A percentile compares a stretch with the other conserved stretches of the same genome.
Conservation (phyloP, 2,797 vertebrate species). For the Bovichtus variegatus region DNA sequence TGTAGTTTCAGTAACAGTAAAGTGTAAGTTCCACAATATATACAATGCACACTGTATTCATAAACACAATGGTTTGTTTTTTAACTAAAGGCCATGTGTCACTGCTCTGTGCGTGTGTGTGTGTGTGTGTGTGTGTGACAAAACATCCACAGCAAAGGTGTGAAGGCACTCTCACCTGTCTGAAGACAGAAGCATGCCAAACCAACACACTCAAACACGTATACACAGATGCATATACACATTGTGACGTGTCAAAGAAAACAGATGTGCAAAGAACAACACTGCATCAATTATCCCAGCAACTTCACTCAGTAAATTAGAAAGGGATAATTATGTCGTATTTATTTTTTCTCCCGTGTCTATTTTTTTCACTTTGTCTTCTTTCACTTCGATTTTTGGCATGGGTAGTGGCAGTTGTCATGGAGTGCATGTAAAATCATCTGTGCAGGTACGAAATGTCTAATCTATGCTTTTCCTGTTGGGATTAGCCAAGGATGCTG, state of each 20-base stretch:
- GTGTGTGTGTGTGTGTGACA: slow-evolving; percentile 33
- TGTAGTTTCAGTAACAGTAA: neutral
- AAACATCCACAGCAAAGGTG: slow-evolving; percentile 51
- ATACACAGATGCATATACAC: slow-evolving; percentile 14
- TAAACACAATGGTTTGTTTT: slow-evolving; percentile 9
- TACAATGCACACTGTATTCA: slow-evolving; percentile 2
- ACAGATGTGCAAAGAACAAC: slow-evolving; percentile 70
- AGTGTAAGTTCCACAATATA: neutral
- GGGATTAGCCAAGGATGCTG: slow-evolving; percentile 78
- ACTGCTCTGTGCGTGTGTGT: slow-evolving; percentile 13
- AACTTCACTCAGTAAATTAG: slow-evolving; percentile 73
- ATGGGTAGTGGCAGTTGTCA: slow-evolving; percentile 63
- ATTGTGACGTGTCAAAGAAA: slow-evolving; percentile 57
- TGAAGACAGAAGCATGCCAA: slow-evolving; percentile 49
- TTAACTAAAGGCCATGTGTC: neutral
- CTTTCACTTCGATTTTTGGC: slow-evolving; percentile 57
- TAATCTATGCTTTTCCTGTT: slow-evolving; percentile 79
- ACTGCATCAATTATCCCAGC: slow-evolving; percentile 74
- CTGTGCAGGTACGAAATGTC: slow-evolving; percentile 80
- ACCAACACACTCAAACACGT: neutral
- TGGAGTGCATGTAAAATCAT: slow-evolving; percentile 79
- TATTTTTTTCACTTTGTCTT: slow-evolving; percentile 57
- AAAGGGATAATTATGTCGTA: slow-evolving; percentile 69
- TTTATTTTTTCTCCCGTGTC: slow-evolving; percentile 66
- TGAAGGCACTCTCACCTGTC: slow-evolving; percentile 67